Conservation (phyloP, 2,888 invertebrate genomes). For the Drosophila subquinaria region DNA sequence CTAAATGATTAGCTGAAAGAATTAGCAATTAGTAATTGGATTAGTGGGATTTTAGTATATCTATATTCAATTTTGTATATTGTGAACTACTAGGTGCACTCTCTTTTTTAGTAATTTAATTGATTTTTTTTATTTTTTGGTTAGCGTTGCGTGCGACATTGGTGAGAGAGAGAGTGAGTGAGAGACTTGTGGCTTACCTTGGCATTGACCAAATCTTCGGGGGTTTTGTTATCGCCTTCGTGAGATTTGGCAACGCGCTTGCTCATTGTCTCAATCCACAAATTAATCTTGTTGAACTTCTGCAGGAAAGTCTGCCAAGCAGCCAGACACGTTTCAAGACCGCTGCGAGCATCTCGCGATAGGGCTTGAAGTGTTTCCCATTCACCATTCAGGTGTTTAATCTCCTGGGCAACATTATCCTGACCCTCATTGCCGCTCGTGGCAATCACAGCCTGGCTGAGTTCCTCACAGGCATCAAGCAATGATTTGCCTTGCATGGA, state of each 20-base stretch:
- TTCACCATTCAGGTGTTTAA: slow-evolving; percentile 91
- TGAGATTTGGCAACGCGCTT: slow-evolving; percentile 89
- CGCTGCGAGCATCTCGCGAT: slow-evolving; percentile 91
- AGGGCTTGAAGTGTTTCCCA: slow-evolving; percentile 93
- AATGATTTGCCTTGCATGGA: slow-evolving; percentile 91
- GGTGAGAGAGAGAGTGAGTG: slow-evolving; percentile 30
- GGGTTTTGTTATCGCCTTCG: slow-evolving; percentile 91
- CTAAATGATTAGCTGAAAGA: slow-evolving; percentile 63
- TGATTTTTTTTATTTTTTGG: slow-evolving; percentile 32
- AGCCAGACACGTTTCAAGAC: slow-evolving; percentile 90
- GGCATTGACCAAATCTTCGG: slow-evolving; percentile 92
- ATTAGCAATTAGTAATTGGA: slow-evolving; percentile 44
- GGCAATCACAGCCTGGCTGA: slow-evolving; percentile 91
- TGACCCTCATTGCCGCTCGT: slow-evolving; percentile 94
- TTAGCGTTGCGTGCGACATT: slow-evolving; percentile 70
- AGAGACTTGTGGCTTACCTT: slow-evolving; percentile 86
- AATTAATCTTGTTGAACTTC: slow-evolving; percentile 90
- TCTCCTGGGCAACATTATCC: slow-evolving; percentile 92
- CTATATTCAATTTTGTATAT: slow-evolving; percentile 33
- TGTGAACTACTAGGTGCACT: slow-evolving; percentile 47
- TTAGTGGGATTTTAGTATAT: slow-evolving; percentile 62
- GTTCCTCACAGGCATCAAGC: slow-evolving; percentile 90
- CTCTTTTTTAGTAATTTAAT: slow-evolving; percentile 51
- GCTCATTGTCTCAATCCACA: slow-evolving; percentile 91
- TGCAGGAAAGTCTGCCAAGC: slow-evolving; percentile 93